Base-by-base conservation (phyloP, 1,140 invertebrate genomes). In the Drosophila setifemur region DNA sequence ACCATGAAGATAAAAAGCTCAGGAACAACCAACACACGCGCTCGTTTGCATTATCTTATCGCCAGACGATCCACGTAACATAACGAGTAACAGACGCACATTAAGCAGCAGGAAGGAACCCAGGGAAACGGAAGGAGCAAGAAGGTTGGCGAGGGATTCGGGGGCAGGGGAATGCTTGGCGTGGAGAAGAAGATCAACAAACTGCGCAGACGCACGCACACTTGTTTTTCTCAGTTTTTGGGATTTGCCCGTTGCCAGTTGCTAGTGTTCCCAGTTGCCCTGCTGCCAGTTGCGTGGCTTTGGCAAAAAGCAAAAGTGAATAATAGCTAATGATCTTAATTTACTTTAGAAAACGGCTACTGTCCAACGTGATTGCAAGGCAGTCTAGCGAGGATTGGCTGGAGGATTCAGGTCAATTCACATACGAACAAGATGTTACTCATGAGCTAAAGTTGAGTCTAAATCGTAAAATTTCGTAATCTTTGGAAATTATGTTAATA, bases 1-100 rank as follows among this genome's bases (percentile, higher is more conserved):
- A 85, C 81, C 79, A 83, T 86, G 83, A 83, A 85, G 79, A 79
- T 83, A 83, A 85, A 85, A 85, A 53, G 69, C 70, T 70, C 45
- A 69, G 82, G 45, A 73, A 64, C 33, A 37, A 18, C 55, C 71
- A 67, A 60, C 54, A 44, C 48, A 58, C 29, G 39, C 40, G 44
- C 29, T 35, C 58, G 57, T 23, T 43, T 54, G 63, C 55, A 73
- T 57, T 71, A 81, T 81, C 61, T 81, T 75, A 81, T 81, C 77
- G 54, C 19, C 55, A 55, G 77, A 75, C 54, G 54, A 82, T 75
- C 69, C 71, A 63, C 54, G 71, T 73, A 73, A 78, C 76, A 58
- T 69, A 49, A 31, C 50, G 49, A 52, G 47, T 67, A 53, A 42
- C 50, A 37, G 50, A 57, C 44, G 23, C 31, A 68, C 40, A 61